Evolutionary conservation across 1,140 invertebrate species (phyloP).

Genomic region (Macrocentrus cingulum): DNA sequence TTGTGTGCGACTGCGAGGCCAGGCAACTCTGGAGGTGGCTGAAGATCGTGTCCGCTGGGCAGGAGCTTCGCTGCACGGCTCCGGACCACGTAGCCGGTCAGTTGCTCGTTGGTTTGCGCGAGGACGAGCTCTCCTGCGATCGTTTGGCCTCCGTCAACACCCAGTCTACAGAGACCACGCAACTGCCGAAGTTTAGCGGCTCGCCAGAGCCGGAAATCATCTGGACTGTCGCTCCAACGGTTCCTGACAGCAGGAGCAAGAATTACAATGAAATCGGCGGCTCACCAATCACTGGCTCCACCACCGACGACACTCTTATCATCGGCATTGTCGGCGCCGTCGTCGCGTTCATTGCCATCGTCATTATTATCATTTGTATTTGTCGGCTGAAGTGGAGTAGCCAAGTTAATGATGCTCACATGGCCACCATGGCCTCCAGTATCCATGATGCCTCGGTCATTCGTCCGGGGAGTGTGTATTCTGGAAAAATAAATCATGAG

Average conservation of each 20-base stretch:
- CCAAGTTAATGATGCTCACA: conserved; percentile 44
- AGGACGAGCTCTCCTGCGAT: conserved; percentile 79
- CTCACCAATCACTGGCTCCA: conserved; percentile 53
- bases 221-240: conserved; percentile 77
- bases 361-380: conserved; percentile 86
- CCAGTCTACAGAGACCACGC: conserved; percentile 56
- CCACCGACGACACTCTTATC: conserved; percentile 88
- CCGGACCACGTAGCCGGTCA: conserved; percentile 71
- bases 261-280: conserved; percentile 62
- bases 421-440: conserved; percentile 48
- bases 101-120: conserved; percentile 72
- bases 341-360: conserved; percentile 83
- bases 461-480: conserved; percentile 47
- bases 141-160: conserved; percentile 44
- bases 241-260: conserved; percentile 56
- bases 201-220: conserved; percentile 81
- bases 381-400: conserved; percentile 62
- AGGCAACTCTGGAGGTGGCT: conserved; percentile 77
- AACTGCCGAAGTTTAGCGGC: conserved; percentile 55
- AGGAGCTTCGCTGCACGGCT: conserved; percentile 64
- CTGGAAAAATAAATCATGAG: conserved; percentile 53
- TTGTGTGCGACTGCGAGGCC: conserved; percentile 83
- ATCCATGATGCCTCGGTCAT: conserved; percentile 54
- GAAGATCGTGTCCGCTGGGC: conserved; percentile 55
- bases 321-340: conserved; percentile 90